Conservation (phyloP, 2,113 vertebrate genomes). For the Callopanchax toddi region DNA sequence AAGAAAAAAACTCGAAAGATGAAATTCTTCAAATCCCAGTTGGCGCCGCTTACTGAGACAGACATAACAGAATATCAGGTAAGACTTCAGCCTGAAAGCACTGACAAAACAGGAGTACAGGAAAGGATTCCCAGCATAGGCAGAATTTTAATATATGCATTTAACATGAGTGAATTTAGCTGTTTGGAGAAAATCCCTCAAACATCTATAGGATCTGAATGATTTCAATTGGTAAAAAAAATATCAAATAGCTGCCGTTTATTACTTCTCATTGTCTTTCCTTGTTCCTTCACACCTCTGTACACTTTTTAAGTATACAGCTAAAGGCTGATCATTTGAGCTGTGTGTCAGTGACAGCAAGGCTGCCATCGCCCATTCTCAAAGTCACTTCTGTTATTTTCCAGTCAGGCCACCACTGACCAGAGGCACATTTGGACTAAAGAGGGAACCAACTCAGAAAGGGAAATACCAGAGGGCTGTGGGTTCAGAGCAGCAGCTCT, state of each 20-base stretch:
- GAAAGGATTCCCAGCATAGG: background rate
- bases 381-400: conserved; percentile 78
- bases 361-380: conserved; percentile 66
- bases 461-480: conserved; percentile 24
- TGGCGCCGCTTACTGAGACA: conserved; percentile 79
- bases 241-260: background rate
- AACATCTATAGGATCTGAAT: background rate
- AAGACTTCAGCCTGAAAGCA: conserved; percentile 41
- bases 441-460: conserved; percentile 53
- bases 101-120: conserved; percentile 76
- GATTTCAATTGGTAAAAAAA: background rate
- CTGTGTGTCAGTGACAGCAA: conserved; percentile 61
- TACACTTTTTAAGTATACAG: conserved; percentile 25
- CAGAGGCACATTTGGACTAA: conserved; percentile 64
- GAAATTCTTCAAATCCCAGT: conserved; percentile 32
- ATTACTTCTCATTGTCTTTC: background rate
- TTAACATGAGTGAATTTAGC: background rate
- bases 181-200: background rate
- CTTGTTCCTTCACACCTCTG: background rate
- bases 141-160: background rate
- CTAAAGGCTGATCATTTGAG: conserved; percentile 48
- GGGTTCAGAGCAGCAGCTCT: conserved; percentile 11
- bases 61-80: conserved; percentile 69
- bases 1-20: conserved; percentile 62
- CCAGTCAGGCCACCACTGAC: conserved; percentile 68